Base-by-base conservation (phyloP, 1,140 invertebrate species). In the Hormaphis cornu region DNA sequence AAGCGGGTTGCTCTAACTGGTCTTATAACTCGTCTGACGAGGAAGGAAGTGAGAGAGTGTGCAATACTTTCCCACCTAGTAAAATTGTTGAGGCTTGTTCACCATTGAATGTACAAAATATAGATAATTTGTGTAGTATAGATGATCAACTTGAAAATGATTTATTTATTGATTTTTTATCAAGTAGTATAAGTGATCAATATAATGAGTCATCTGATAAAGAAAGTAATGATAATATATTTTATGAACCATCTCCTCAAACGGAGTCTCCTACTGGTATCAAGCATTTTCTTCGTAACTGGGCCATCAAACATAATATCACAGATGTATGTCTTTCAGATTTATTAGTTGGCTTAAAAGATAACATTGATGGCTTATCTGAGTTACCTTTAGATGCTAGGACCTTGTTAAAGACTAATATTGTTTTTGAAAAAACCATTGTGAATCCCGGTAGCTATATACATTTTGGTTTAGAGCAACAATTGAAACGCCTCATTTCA, bases 331-430 rank as follows among this genome's bases (percentile, higher is more conserved):
- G 12, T 26, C 14, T 66, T 28, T 46, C 61, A 28, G 61, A 66
- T 54, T 70, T 70, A 70, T 53, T 33, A 14, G 33, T 52, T 52
- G 66, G 48, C 10, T 22, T 69, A 53, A 69, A 69, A 20, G 40
- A 22, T 35, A 52, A 28, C 16, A 16, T 37, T 33, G 33, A 69
- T n/a, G 18, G 48, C 46, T 30, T 50, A 33, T 35, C 44, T 35
- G 35, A 70, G 22, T 40, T 70, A 28, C 69, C 69, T 3, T 24
- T 24, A 20, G 48, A 70, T 37, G 69, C 48, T 42, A 30, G 52
- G 28, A 54, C 48, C 5, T 16, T 56, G 18, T 54, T 70, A 18
- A 70, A 54, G 30, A 56, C 37, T 14, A 40, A 40, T 54, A 37
- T 52, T n/a, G 35, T 24, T 37, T 22, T 70, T 40, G 10, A 40